Conservation (phyloP, 2,113 vertebrate species). For the Isichthys henryi region DNA sequence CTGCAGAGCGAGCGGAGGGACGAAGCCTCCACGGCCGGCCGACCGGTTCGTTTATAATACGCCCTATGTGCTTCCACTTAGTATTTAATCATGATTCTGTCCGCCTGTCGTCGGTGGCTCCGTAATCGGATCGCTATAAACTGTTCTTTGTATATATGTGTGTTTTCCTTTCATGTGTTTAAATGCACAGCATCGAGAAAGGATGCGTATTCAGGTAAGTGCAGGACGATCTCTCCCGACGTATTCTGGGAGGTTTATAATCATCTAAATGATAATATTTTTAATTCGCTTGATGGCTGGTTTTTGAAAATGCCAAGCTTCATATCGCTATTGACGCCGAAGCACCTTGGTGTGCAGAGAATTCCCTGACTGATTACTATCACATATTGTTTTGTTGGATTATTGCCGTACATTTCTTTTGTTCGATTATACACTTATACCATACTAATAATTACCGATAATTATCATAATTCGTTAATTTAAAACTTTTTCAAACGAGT, state of each 20-base stretch:
- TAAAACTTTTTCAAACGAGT: neutral
- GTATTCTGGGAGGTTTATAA: neutral
- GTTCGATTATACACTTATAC: neutral
- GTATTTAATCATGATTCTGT: slow-evolving; percentile 32
- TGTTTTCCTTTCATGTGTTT: slow-evolving; percentile 27
- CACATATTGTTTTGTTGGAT: neutral
- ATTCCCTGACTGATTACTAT: neutral
- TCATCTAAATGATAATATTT: neutral
- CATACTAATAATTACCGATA: neutral
- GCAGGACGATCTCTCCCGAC: neutral
- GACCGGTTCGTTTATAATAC: neutral
- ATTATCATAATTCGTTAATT: neutral
- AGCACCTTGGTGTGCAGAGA: neutral
- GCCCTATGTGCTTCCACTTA: neutral
- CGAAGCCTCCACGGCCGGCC: neutral
- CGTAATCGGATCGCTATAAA: slow-evolving; percentile 18
- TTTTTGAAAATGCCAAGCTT: neutral
- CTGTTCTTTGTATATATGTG: slow-evolving; percentile 25
- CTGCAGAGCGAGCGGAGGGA: neutral
- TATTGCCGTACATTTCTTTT: neutral
- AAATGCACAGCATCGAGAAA: slow-evolving; percentile 26
- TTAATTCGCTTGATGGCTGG: neutral
- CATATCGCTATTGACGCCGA: neutral
- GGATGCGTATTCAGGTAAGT: slow-evolving; percentile 46
- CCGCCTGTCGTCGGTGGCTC: slow-evolving; percentile 19